Base-by-base conservation (phyloP, 2,888 invertebrate species). In the Drosophila anomalata region DNA sequence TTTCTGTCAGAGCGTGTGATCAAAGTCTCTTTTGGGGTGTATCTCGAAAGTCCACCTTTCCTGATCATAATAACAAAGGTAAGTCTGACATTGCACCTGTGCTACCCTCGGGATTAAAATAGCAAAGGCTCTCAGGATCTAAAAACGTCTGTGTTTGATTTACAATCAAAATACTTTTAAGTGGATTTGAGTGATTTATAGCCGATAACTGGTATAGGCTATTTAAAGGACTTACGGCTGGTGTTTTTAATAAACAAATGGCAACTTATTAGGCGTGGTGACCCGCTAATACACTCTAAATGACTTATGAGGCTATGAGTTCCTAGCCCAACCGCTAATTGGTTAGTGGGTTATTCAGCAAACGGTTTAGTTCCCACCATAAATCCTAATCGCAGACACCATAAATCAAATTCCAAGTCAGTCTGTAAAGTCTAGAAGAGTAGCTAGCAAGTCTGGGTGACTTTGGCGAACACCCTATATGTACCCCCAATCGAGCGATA, bases 141-240 rank as follows among this genome's bases (percentile, higher is more conserved):
- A 46, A 53, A 62, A 29, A 46, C 65, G 46, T 31, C 24, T 11
- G 22, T 39, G 24, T 20, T 31, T 69, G 60, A 70, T 70, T 60
- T 60, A 52, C 51, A 70, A 69, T 60, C 51, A 14, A n/a, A 12
- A 2, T 11, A 20, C 12, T 46, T 20, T 39, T 8, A 29, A 65
- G 65, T 70, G 55, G 48, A 31, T 11, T 36, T 56, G 66, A 53
- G 33, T 42, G 60, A 60, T 56, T 70, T 69, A 69, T 42, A 7
- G 12, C 39, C 24, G 39, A 52, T 31, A 12, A 17, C 12, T 17
- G 3, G 52, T 39, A 14, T 36, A 14, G 31, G 24, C 51, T 62
- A 41, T 55, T 68, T 41, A 22, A 69, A 69, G 51, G 55, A 69
- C 46, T 47, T 69, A 2, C 24, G 9, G 22, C 11, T 22, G 12